Evolutionary conservation across 2,113 vertebrate genomes (phyloP).

Genomic region (Misgurnus mizolepis): DNA sequence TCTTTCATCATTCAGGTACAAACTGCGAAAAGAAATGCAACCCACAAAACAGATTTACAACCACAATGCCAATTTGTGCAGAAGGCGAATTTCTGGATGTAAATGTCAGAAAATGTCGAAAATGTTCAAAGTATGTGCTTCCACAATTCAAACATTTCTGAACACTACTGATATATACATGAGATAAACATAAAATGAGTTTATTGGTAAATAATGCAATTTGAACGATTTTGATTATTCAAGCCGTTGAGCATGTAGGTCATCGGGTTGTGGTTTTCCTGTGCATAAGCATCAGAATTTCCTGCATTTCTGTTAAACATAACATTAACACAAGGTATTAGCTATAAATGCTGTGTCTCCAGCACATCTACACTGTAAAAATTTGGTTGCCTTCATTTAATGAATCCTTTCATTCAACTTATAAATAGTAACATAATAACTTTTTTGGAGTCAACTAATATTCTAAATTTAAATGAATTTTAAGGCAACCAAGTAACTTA

Average conservation of each 20-base stretch:
- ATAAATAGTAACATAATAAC: too few species aligned
- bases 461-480: too few species aligned
- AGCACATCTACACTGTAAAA: background rate
- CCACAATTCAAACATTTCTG: background rate
- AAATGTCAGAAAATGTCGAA: background rate
- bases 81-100: background rate
- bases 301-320: constrained; percentile 42
- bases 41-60: background rate
- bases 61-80: background rate
- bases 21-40: constrained; percentile 5
- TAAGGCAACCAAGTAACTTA: too few species aligned
- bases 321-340: background rate
- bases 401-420: too few species aligned
- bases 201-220: background rate
- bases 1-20: background rate
- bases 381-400: background rate
- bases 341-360: background rate
- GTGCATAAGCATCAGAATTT: constrained; percentile 47
- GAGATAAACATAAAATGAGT: too few species aligned
- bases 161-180: background rate
- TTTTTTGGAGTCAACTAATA: too few species aligned
- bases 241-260: constrained; percentile 49
- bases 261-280: constrained; percentile 61
- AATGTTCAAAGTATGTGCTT: constrained; percentile 19
- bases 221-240: constrained; percentile 31